Evolutionary conservation across 2,888 invertebrate species (phyloP).

Genomic region (Stenolophus ochropezus): DNA sequence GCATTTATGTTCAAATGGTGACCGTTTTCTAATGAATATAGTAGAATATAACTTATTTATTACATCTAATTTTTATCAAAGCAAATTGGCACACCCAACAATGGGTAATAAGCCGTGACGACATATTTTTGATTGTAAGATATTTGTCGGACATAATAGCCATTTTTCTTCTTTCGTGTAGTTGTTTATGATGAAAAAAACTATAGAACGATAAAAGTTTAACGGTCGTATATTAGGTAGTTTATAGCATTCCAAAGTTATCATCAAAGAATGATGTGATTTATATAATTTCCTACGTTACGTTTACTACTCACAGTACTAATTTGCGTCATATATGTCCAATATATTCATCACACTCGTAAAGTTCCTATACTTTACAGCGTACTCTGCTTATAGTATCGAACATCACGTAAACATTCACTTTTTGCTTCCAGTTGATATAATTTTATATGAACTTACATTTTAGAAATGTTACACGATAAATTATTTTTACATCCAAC

Average conservation of each 20-base stretch:
- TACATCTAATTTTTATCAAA: too few species aligned
- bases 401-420: slow-evolving; percentile 14
- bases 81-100: too few species aligned
- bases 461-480: too few species aligned
- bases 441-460: neutral
- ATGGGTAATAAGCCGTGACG: too few species aligned
- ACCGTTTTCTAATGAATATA: too few species aligned
- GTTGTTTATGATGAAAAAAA: neutral
- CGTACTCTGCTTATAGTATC: neutral
- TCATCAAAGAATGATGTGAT: neutral
- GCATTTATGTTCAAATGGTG: too few species aligned
- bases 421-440: neutral
- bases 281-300: slow-evolving; percentile 5
- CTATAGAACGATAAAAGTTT: neutral
- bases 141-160: too few species aligned
- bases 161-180: too few species aligned
- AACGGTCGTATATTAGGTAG: neutral
- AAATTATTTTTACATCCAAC: too few species aligned
- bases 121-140: too few species aligned
- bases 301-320: neutral
- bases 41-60: too few species aligned
- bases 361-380: neutral
- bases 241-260: slow-evolving; percentile 2
- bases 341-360: neutral
- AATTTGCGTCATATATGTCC: slow-evolving; percentile 9